A percentile compares a stretch with the other conserved stretches of the same genome.
These are phyloP conservation scores for Conus betulinus DNA, from an alignment of 1,140 invertebrate species.

Conservation along the genomic window DNA sequence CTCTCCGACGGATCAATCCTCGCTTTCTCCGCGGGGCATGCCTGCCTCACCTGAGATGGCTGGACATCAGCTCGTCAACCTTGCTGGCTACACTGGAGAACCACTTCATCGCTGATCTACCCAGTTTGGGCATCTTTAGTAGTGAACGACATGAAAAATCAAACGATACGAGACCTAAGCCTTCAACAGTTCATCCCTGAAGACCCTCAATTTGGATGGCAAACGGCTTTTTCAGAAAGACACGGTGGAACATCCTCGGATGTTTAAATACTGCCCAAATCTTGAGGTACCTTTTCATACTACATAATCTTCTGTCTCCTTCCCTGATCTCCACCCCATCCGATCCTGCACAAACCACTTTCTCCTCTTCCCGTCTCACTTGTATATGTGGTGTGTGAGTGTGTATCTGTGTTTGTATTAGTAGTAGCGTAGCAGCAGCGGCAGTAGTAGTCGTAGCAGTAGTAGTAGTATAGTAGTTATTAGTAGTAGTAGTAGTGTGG, in stretches of 20 bases:
- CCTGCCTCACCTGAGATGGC: not conserved
- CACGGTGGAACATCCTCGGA: not conserved
- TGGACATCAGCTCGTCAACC: constrained; percentile 25
- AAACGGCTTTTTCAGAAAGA: not conserved
- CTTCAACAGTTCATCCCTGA: constrained; percentile 17
- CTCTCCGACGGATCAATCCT: not conserved
- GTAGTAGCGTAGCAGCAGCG: too few relatives aligned
- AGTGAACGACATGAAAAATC: not conserved
- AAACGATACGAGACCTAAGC: not conserved
- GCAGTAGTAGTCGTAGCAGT: too few relatives aligned
- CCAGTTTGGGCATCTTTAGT: not conserved
- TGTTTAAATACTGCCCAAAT: constrained; percentile 21
- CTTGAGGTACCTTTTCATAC: not conserved
- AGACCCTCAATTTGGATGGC: not conserved
- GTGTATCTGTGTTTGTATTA: too few relatives aligned
- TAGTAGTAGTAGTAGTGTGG: too few relatives aligned
- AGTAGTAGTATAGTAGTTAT: too few relatives aligned
- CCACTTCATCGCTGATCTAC: constrained; percentile 26
- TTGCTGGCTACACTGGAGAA: constrained; percentile 17
- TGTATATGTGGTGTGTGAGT: too few relatives aligned
- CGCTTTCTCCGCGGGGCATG: not conserved
- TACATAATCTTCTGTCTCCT: too few relatives aligned
- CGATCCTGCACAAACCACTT: too few relatives aligned
- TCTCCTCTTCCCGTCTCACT: too few relatives aligned
- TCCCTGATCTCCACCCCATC: too few relatives aligned